These are phyloP conservation scores for Zootoca vivipara DNA, from an alignment of 2,113 vertebrate genomes.

Conservation along the genomic window DNA sequence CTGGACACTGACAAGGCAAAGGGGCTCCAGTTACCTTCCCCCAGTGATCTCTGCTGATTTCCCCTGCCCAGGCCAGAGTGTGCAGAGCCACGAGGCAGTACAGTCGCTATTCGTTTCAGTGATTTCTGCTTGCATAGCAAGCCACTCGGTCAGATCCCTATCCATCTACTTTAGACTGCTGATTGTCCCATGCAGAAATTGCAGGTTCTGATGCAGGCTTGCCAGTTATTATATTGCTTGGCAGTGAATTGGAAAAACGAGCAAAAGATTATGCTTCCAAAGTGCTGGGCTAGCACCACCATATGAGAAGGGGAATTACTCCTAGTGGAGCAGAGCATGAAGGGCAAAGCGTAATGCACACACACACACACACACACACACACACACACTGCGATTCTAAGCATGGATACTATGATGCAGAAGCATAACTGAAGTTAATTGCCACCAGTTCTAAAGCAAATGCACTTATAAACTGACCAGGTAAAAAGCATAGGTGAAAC, in stretches of 20 bases:
- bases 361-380: too few species aligned
- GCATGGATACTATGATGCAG: rapidly evolving
- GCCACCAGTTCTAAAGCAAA: too few species aligned
- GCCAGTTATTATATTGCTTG: too few species aligned
- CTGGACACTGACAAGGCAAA: rapidly evolving
- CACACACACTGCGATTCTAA: too few species aligned
- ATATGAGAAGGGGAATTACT: rapidly evolving
- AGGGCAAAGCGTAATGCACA: neutral
- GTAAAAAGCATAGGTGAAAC: neutral
- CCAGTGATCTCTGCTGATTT: too few species aligned
- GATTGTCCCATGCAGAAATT: neutral
- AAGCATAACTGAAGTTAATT: neutral
- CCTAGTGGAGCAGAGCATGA: rapidly evolving
- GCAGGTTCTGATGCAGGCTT: neutral
- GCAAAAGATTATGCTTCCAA: neutral
- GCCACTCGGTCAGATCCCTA: neutral
- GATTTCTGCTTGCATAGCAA: neutral
- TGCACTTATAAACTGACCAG: neutral
- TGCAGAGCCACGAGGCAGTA: neutral
- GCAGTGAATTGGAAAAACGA: neutral
- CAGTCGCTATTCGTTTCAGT: neutral
- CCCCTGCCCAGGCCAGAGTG: neutral
- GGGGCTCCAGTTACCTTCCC: neutral
- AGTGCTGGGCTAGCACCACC: neutral
- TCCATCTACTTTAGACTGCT: rapidly evolving